Evolutionary conservation across 2,113 vertebrate species (phyloP), one percentile per base, ranked within the genome.

Genomic region (Mus spicilegus): DNA sequence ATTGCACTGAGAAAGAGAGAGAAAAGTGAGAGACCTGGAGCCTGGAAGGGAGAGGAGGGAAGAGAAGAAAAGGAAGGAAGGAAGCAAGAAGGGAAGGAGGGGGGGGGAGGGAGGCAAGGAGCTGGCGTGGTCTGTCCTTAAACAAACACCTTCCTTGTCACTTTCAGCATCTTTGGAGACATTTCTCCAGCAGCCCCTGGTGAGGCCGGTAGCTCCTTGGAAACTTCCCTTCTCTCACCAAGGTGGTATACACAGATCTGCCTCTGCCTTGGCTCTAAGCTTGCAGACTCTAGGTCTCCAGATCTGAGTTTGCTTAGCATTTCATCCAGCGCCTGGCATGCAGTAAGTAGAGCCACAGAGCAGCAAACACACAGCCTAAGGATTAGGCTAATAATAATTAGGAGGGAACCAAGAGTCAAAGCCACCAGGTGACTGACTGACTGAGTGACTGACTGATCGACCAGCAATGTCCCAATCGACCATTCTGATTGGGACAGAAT

Each of bases 351-450:
- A 69, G 67, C 30, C 67, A 69, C 4, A 0, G 46, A 61, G n/a
- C 30, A 3, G 3, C 0, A 30, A 33, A 28, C 58, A 4, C 7
- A 19, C 10, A 3, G 54, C 63, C 70, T 19, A 6, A 7, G 3
- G 3, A 42, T 0, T 0, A 17, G n/a, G 33, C 0, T 8, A 5
- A 22, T 0, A 9, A 0, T 4, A 6, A 78, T 36, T 49, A 49
- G 0, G 16, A 89, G 73, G 51, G 67, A 2, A 26, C 65, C 1
- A 78, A n/a, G 49, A 80, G 7, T 7, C 30, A 82, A 0, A 39
- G 69, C 42, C 13, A 1, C 42, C 39, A 4, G 10, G 12, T 51
- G 30, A 87, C 14, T 0, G 42, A 87, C 14, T 0, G 42, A 87
- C 14, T 0, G 36, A 49, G 7, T 12, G 51, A 54, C 51, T 36